phyloP scores from a whole-genome alignment of 2,888 invertebrate species.

The Polydesmus complanatus region DNA sequence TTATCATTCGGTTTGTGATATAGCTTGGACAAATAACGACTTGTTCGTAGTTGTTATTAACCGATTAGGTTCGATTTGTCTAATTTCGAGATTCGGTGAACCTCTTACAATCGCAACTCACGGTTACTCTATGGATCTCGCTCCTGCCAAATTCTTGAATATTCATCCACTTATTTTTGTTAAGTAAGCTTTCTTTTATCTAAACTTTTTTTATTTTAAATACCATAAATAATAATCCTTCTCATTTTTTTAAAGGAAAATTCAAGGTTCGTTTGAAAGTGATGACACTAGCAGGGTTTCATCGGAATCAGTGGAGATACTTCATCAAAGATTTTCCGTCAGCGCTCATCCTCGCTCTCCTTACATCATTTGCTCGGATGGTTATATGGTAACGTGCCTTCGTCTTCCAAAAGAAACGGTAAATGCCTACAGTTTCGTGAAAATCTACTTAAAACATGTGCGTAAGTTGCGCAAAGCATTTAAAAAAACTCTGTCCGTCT shows the following conservation, averaged over 20 bases:
- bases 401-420: neutral
- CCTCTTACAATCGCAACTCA: neutral
- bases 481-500: neutral
- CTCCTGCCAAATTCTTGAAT: constrained; percentile 3
- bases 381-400: constrained; percentile 12
- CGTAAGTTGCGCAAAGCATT: neutral
- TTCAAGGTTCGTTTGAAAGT: neutral
- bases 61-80: constrained; percentile 3
- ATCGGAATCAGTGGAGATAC: neutral
- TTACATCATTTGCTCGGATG: constrained; percentile 10
- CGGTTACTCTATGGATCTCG: constrained; percentile 9
- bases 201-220: neutral
- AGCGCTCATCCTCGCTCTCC: constrained; percentile 8
- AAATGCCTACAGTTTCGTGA: neutral
- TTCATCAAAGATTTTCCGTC: constrained; percentile 6
- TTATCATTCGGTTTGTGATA: constrained; percentile 2
- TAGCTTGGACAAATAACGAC: constrained; percentile 8
- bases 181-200: neutral
- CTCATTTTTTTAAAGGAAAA: neutral
- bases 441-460: neutral
- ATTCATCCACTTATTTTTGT: constrained; percentile 10
- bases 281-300: neutral
- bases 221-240: neutral
- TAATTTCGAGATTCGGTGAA: constrained; percentile 7
- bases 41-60: constrained; percentile 3